Base-by-base conservation (phyloP, 2,888 invertebrate genomes). In the Margaritifera margaritifera region DNA sequence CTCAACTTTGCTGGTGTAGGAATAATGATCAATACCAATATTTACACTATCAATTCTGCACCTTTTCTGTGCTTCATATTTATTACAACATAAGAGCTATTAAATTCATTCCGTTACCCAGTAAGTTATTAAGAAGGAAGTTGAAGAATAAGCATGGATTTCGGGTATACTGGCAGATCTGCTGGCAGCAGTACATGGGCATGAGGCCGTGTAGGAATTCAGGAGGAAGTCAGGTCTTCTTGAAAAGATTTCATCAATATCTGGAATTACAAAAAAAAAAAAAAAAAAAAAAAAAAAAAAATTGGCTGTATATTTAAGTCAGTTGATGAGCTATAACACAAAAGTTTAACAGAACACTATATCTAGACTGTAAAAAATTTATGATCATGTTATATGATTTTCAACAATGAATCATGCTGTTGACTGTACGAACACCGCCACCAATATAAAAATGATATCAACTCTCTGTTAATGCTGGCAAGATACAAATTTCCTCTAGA, bases 121-220 rank as follows among this genome's bases (percentile, higher is more conserved):
- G 87, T 60, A 94, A 89, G 78, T 92, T 90, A 71, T 92, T 92
- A 27, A 95, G 91, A n/a, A 94, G 92, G 85, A 94, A 92, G 3
- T 92, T 91, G 73, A 93, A 90, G 90, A 94, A 94, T 76, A 92
- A 90, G 71, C 90, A 89, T 4, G 93, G 92, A 87, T 95, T 95
- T 66, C 94, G 92, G 74, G 94, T 94, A 90, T 95, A 93, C 72
- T 94, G 92, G 90, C 96, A 95, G 67, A 96, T 92, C 95, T 95
- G 64, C 92, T 93, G 0, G 96, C 94, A 51, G 95, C 94, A 31
- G 95, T 94, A 76, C 98, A 92, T 71, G 97, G 92, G 72, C 95
- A 93, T 3, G 94, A 94, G 6, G 96, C 93, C 76, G 94, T 94
- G 20, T 81, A 87, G 20, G 92, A 92, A 54, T 92, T n/a, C n/a